Conservation (phyloP, 2,888 invertebrate species). For the Bimastos eiseni region DNA sequence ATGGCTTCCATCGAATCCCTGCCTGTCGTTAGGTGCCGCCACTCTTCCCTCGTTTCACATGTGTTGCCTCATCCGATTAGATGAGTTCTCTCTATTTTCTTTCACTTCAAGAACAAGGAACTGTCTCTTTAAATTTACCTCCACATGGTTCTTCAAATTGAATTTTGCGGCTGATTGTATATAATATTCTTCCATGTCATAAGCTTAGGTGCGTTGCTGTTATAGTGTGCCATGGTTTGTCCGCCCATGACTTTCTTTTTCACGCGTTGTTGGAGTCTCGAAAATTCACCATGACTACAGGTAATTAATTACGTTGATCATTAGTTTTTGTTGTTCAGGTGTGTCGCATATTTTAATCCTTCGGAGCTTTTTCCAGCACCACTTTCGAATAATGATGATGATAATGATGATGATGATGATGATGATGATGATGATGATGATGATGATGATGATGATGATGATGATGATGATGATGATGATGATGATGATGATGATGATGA, state of each 20-base stretch:
- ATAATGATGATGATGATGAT: too few relatives aligned
- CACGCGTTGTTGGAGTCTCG: too few relatives aligned
- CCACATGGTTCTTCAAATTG: not conserved
- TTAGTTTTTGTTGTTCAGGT: not conserved
- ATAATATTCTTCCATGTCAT: not conserved
- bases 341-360: not conserved
- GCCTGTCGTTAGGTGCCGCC: not conserved
- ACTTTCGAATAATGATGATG: too few relatives aligned
- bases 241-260: too few relatives aligned
- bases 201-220: not conserved
- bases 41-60: too few relatives aligned
- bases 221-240: not conserved
- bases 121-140: not conserved
- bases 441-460: too few relatives aligned
- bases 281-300: not conserved
- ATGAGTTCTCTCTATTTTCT: not conserved
- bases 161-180: not conserved
- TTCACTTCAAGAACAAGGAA: not conserved
- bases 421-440: too few relatives aligned
- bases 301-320: too few relatives aligned
- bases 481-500: too few relatives aligned
- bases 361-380: not conserved
- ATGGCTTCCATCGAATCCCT: not conserved
- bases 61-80: not conserved
- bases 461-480: too few relatives aligned